Base-by-base conservation (phyloP, 1,140 invertebrate species). In the Zaprionus inermis region DNA sequence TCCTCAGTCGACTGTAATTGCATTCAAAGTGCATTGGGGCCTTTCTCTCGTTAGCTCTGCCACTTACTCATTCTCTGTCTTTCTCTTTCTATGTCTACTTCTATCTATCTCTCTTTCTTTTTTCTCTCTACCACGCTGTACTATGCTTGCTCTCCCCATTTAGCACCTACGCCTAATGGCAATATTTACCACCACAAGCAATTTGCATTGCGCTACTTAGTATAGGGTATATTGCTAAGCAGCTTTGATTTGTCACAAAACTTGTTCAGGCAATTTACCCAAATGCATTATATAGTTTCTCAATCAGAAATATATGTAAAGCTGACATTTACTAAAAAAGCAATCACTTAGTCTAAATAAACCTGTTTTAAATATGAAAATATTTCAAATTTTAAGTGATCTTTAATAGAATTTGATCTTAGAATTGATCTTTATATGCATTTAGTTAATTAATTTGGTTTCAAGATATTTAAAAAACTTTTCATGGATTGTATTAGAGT, bases 1-100 rank as follows among this genome's bases (percentile, higher is more conserved):
- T 49, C 51, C 54, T 24, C 49, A 52, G 51, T 63, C 52, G 56
- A 32, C 36, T 46, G 12, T 11, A 49, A 74, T 61, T 83, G 84
- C 83, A 88, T 57, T 84, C 79, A 70, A 83, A 89, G 76, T 77
- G 78, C 82, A 86, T 22, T 10, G 41, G 64, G 56, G 74, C 56
- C 61, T 57, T 58, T 44, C 59, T 61, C 38, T 54, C 30, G 20
- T 28, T 30, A 24, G 6, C 38, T 34, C 36, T 41, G 28, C 54
- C 51, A 36, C 36, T 44, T n/a, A 32, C 36, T 34, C 16, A n/a
- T 30, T 28, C 41, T 46, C 12, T 49, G 11, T 51, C n/a, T n/a
- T 41, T 24, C 36, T 49, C 32, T 52, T 24, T 44, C 5, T 51
- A 5, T 59, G 12, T 64, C n/a, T 38, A 12, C n/a, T 7, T 2